Base-by-base conservation (phyloP, 2,797 vertebrate genomes). In the Chelmon rostratus region DNA sequence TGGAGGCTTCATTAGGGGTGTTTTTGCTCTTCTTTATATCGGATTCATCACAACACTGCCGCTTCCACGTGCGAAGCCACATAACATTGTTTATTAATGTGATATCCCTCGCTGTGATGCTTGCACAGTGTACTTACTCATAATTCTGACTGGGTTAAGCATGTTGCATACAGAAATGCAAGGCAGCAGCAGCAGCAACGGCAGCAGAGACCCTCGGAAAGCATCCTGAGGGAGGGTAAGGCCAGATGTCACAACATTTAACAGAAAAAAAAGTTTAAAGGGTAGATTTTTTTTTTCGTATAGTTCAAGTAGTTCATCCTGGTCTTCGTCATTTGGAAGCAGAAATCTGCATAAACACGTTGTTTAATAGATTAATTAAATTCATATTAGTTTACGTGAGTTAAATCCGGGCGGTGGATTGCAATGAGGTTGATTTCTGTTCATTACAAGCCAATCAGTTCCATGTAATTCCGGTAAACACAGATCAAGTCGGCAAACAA, bases 401-500 rank as follows among this genome's bases (percentile, higher is more conserved):
- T 46, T 31, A 61, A 66, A 77, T 68, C 57, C 16, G 5, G n/a
- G 13, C 21, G 12, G 21, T 16, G 10, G 21, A 53, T 13, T 71
- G 37, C 75, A 67, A 85, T 67, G 71, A 52, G 58, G 31, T 80
- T 64, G 40, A 53, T 80, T 67, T 67, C 9, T 35, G 53, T 68
- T 69, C 64, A 80, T 80, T 73, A 65, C 38, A 73, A 31, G 54
- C 46, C 33, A 76, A 37, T 79, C 40, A 57, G 59, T 61, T 80
- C n/a, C 33, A 16, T 16, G 40, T 70, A 58, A 56, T 70, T 74
- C 28, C 33, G 23, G 76, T 54, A 5, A 69, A 52, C 31, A 59
- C 13, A 71, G 68, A 61, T 58, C 37, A 67, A 75, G 70, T 68
- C 8, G 54, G 25, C 13, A 68, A 54, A 74, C 68, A 76, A 81